Evolutionary conservation across 2,797 vertebrate species (phyloP), one percentile per base, ranked within the genome.

Genomic region (Galaxias olidus): DNA sequence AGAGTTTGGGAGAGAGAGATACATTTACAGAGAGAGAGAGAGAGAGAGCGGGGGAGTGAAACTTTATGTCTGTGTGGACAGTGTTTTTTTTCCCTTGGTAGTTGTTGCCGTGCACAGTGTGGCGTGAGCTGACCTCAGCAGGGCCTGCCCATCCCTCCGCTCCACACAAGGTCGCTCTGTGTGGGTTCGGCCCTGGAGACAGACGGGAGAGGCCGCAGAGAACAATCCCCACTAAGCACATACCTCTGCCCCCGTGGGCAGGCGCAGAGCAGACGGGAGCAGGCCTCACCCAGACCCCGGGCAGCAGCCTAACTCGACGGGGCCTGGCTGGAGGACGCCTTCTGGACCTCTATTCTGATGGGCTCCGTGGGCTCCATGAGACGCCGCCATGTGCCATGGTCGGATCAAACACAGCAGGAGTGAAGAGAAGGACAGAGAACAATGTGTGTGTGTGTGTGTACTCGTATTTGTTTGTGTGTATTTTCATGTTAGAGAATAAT

Each of bases 91-190:
- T 18, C 58, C 10, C 41, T 14, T 1, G 30, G 30, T 30, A 30
- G 3, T 71, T 72, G 79, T 75, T 75, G 65, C 63, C 70, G 66
- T 61, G 74, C 64, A 66, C 59, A 76, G 76, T 75, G 71, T 86
- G 83, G 83, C 42, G 71, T 81, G 79, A 84, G 84, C 80, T 84
- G 84, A 87, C 84, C 87, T 85, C 74, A 75, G 75, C 78, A 53
- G 68, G 68, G 76, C 82, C 74, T 77, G 79, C 74, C 81, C 80
- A 81, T 70, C 78, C 73, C 62, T 85, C 73, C 45, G 56, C 79
- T 89, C 68, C 74, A 88, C 86, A 91, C 90, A 92, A 89, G 90
- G 89, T 88, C 62, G 84, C 89, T 89, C 89, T 93, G 90, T 91
- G 90, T 93, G 91, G 89, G 89, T 90, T 89, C 85, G 75, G 83